These are phyloP conservation scores for Diphyllodes magnificus DNA, from an alignment of 2,113 vertebrate species.

Conservation along the genomic window DNA sequence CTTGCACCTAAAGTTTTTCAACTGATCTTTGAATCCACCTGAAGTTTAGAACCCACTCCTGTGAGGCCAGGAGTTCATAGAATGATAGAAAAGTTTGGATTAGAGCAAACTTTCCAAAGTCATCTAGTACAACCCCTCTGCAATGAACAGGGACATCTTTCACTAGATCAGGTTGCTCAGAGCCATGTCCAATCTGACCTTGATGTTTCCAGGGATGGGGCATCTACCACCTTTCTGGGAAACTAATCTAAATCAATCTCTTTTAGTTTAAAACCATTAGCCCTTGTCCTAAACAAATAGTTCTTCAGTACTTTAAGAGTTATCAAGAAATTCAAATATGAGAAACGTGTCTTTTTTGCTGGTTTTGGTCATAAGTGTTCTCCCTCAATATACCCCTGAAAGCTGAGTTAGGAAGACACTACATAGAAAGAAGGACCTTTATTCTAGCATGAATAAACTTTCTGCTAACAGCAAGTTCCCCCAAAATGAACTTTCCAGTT, in stretches of 20 bases:
- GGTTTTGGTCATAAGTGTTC: background rate
- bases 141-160: background rate
- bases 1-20: background rate
- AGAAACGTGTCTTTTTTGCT: background rate
- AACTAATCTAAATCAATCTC: background rate
- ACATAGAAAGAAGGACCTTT: background rate
- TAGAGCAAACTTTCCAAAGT: background rate
- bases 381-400: background rate
- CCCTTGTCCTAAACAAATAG: background rate
- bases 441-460: background rate
- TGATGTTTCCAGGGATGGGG: background rate
- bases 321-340: background rate
- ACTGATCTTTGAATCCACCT: background rate
- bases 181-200: background rate
- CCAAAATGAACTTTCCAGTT: background rate
- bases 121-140: background rate
- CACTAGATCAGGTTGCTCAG: background rate
- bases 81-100: background rate
- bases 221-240: background rate
- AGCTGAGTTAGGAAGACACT: background rate
- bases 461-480: background rate
- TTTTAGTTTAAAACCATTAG: background rate
- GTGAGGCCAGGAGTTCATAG: background rate
- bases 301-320: background rate
- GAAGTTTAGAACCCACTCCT: background rate